Conservation (phyloP, 2,797 vertebrate species). For the Garrulus glandarius region DNA sequence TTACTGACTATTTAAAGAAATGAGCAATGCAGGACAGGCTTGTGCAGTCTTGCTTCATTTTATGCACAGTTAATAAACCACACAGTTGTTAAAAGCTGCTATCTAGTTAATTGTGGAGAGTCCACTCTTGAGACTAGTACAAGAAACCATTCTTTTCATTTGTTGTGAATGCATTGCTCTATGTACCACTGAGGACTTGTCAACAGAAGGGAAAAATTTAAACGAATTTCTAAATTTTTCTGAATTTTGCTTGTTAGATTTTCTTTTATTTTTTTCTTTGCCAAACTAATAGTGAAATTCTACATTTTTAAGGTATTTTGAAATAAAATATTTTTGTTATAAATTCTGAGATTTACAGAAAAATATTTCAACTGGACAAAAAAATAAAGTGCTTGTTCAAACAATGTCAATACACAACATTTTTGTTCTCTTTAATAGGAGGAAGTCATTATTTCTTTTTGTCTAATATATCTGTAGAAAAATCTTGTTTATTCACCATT, state of each 20-base stretch:
- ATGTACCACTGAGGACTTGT: neutral
- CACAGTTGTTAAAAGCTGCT: neutral
- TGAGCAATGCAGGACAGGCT: neutral
- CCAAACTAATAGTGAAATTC: neutral
- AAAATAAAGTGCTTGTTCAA: neutral
- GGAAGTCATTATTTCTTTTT: rapidly evolving
- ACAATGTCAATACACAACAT: neutral
- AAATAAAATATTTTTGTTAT: neutral
- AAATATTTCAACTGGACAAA: neutral
- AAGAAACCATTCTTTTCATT: neutral
- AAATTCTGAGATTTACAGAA: neutral
- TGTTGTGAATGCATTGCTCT: neutral
- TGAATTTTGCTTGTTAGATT: neutral
- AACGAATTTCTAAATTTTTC: neutral
- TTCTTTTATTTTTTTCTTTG: neutral
- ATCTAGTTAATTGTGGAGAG: neutral
- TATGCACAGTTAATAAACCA: neutral
- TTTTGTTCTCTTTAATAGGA: neutral
- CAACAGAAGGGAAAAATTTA: neutral
- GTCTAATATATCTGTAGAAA: neutral
- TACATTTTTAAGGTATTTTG: neutral
- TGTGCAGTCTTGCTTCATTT: neutral
- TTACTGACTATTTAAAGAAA: neutral
- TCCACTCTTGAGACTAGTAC: neutral
- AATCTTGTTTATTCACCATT: neutral